Conservation (phyloP, 2,888 invertebrate genomes). For the Andrena hattorfiana region DNA sequence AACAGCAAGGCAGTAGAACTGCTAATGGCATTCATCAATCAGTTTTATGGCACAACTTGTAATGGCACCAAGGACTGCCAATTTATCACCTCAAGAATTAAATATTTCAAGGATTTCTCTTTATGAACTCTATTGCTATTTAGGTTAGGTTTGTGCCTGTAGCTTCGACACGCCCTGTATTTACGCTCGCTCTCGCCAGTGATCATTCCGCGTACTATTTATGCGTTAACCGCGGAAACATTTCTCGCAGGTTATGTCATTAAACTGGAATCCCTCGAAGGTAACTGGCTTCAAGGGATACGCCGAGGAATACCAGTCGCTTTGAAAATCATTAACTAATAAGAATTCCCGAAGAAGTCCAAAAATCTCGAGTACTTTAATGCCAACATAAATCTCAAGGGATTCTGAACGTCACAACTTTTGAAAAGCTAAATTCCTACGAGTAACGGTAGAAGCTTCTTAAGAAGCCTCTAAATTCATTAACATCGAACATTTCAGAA, state of each 20-base stretch:
- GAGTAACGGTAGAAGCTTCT: conserved; percentile 1
- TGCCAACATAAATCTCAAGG: background rate
- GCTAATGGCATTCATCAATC: too few relatives aligned
- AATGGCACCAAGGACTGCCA: too few relatives aligned
- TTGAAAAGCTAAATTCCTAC: background rate
- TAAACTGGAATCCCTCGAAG: conserved; percentile 2
- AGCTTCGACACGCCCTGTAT: background rate
- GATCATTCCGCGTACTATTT: conserved; percentile 15
- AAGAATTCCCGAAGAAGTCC: background rate
- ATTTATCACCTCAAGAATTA: too few relatives aligned
- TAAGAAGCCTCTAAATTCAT: too few relatives aligned
- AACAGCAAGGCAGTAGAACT: too few relatives aligned
- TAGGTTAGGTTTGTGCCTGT: too few relatives aligned
- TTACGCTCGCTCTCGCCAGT: background rate
- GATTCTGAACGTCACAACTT: background rate
- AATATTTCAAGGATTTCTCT: too few relatives aligned
- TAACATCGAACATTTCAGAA: background rate
- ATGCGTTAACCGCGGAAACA: conserved; percentile 19
- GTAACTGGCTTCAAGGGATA: background rate
- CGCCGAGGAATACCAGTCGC: background rate
- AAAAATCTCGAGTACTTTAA: background rate
- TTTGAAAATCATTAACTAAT: background rate
- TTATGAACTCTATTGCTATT: too few relatives aligned
- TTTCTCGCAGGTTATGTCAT: background rate
- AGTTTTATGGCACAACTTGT: too few relatives aligned